These are phyloP conservation scores for Tragelaphus imberbis DNA, from an alignment of 2,113 vertebrate species.

Conservation along the genomic window DNA sequence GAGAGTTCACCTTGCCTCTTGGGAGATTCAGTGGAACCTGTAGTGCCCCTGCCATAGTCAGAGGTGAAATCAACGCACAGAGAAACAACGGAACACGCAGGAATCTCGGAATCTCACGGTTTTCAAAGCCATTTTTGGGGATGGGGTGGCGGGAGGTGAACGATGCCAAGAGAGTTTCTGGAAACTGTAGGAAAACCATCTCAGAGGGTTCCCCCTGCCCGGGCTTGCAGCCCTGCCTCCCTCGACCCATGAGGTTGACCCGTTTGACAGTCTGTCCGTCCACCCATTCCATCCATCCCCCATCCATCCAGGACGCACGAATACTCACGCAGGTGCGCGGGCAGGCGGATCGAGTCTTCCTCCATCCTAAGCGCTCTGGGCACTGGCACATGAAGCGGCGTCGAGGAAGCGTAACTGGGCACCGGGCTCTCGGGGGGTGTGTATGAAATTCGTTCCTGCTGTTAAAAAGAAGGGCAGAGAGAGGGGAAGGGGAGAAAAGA, in stretches of 20 bases:
- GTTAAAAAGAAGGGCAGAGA: slow-evolving; percentile 82
- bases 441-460: slow-evolving; percentile 96
- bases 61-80: background rate
- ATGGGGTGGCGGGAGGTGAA: background rate
- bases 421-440: slow-evolving; percentile 93
- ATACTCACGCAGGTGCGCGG: slow-evolving; percentile 96
- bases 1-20: background rate
- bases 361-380: slow-evolving; percentile 92
- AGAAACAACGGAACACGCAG: background rate
- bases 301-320: background rate
- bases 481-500: slow-evolving; percentile 45
- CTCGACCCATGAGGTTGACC: accelerated
- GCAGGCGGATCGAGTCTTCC: slow-evolving; percentile 92
- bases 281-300: no score
- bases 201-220: background rate
- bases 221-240: background rate
- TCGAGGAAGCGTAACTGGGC: slow-evolving; percentile 90
- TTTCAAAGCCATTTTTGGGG: background rate
- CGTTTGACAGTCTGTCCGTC: background rate
- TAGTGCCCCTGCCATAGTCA: background rate
- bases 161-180: background rate
- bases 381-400: slow-evolving; percentile 92
- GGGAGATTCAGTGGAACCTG: background rate
- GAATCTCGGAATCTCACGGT: background rate
- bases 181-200: background rate